Conservation (phyloP, 2,888 invertebrate species). For the Epistrophe grossulariae region DNA sequence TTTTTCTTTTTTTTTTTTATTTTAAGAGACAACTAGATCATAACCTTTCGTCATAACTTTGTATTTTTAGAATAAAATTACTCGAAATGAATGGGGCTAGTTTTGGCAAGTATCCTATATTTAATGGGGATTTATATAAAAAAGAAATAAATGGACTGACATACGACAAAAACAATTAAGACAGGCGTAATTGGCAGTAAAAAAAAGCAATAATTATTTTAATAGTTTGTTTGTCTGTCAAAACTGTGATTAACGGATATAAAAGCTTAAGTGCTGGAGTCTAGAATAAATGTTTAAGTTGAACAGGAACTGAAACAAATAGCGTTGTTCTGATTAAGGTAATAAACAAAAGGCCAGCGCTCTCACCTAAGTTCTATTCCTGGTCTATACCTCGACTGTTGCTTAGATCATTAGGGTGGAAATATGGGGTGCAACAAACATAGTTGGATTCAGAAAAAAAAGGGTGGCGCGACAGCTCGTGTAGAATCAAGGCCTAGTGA, state of each 20-base stretch:
- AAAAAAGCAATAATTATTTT: conserved; percentile 1
- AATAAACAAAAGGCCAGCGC: too few species aligned
- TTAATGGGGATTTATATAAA: conserved; percentile 2
- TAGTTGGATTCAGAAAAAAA: too few species aligned
- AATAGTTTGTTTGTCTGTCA: conserved; percentile 4
- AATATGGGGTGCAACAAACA: too few species aligned
- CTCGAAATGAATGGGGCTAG: conserved; percentile 13
- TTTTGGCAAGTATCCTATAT: conserved; percentile 34
- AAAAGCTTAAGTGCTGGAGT: not conserved
- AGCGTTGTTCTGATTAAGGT: too few species aligned
- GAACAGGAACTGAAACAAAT: too few species aligned
- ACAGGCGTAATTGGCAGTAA: not conserved
- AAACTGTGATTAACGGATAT: conserved; percentile 1
- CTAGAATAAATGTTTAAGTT: not conserved
- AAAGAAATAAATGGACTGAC: conserved; percentile 34
- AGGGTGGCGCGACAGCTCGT: too few species aligned
- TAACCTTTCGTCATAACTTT: conserved; percentile 22
- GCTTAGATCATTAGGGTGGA: too few species aligned
- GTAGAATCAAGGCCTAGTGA: too few species aligned
- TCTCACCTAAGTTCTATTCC: too few species aligned
- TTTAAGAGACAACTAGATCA: conserved; percentile 32
- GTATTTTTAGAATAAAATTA: conserved; percentile 1
- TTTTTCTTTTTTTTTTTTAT: conserved; percentile 20
- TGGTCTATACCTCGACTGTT: too few species aligned
- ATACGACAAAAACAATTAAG: conserved; percentile 19